Evolutionary conservation across 1,140 invertebrate species (phyloP).

Genomic region (Dufourea novaeangliae): DNA sequence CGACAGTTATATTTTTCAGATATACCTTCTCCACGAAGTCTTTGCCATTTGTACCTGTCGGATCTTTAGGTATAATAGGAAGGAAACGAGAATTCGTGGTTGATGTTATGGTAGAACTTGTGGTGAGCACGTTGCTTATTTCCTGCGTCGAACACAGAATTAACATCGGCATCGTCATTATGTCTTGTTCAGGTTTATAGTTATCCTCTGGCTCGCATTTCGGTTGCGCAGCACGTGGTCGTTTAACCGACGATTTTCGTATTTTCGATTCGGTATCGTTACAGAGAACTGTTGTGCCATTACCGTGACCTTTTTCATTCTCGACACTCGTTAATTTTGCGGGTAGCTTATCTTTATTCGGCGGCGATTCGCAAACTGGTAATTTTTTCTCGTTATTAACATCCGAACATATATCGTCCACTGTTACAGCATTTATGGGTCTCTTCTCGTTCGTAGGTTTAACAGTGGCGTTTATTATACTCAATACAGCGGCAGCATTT

Average conservation of each 20-base stretch:
- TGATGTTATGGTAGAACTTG: slow-evolving; percentile 30
- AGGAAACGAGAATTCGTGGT: slow-evolving; percentile 58
- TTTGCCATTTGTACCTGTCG: neutral
- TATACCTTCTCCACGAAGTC: slow-evolving; percentile 56
- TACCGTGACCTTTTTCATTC: neutral
- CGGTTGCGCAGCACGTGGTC: slow-evolving; percentile 27
- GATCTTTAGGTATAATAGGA: slow-evolving; percentile 72
- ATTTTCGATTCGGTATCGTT: slow-evolving; percentile 32
- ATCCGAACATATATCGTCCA: neutral
- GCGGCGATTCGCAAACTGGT: neutral
- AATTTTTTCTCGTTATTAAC: slow-evolving; percentile 12
- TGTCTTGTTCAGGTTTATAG: slow-evolving; percentile 44
- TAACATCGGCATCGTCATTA: slow-evolving; percentile 71
- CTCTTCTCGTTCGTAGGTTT: slow-evolving; percentile 33
- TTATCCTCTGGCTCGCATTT: slow-evolving; percentile 24
- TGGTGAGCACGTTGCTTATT: slow-evolving; percentile 45
- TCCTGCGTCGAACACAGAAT: slow-evolving; percentile 74
- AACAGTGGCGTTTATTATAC: slow-evolving; percentile 74
- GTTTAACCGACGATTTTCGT: slow-evolving; percentile 46
- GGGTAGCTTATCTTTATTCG: slow-evolving; percentile 21
- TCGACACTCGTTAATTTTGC: neutral
- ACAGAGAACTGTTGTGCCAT: neutral
- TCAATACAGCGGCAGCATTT: slow-evolving; percentile 76
- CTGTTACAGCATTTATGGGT: slow-evolving; percentile 10
- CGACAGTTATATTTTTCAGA: slow-evolving; percentile 68